Base-by-base conservation (phyloP, 2,113 vertebrate genomes). In the Rhipidura dahli region DNA sequence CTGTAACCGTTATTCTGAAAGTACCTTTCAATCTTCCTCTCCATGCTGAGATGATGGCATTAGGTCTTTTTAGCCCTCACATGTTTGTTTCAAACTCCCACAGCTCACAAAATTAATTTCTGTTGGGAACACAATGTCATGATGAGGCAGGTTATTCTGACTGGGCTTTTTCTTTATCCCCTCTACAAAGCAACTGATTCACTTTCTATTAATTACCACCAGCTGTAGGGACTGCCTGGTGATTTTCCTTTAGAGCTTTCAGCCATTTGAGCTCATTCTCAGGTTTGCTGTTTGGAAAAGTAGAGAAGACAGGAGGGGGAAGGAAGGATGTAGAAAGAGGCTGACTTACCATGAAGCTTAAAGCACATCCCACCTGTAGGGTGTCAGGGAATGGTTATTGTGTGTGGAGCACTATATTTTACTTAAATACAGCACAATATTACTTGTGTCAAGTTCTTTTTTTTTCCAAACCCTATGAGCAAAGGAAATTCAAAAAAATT, bases 61-160 rank as follows among this genome's bases (percentile, higher is more conserved):
- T 82, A 72, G 86, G 87, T 82, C 24, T 91, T 94, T 95, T 83
- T 89, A 83, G 64, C 33, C 76, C 51, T 97, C 57, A 37, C 12
- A 56, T 92, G 73, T 85, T 89, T 91, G 80, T 83, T 90, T 92
- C 87, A 61, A 80, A 42, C 89, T 92, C 89, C 87, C 85, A 83
- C 64, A 40, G 71, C 65, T 97, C 59, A 40, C 57, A 85, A 93
- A 92, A 97, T 93, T 91, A 94, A 93, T 94, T 96, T 91, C 70
- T 80, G 50, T 78, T 93, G 80, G 91, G 87, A 95, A 83, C 35
- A 87, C 89, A 87, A 75, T 75, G 68, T 82, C 5, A 2, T 54
- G 90, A 85, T 87, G 79, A 93, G 56, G 51, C 76, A 16, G 9
- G 84, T 90, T 95, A 83, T 93, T 96, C 96, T 94, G 85, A 33